Conservation (phyloP, 1,140 invertebrate species). For the Parapsyche elsis region DNA sequence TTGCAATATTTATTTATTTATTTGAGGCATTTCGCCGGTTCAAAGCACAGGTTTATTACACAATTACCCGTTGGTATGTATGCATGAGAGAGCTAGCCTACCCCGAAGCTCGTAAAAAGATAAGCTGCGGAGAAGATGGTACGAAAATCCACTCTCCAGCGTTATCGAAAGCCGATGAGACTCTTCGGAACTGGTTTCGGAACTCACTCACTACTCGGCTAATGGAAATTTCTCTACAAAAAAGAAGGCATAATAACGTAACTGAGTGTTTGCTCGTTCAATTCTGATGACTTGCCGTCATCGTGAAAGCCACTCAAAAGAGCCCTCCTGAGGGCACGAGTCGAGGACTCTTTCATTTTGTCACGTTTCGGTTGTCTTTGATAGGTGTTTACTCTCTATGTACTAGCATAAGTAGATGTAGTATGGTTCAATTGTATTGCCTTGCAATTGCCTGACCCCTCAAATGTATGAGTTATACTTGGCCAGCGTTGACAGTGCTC, state of each 20-base stretch:
- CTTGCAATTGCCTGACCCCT: too few relatives aligned
- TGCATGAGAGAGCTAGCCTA: neutral
- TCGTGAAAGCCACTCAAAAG: neutral
- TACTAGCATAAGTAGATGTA: too few relatives aligned
- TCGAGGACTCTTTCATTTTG: neutral
- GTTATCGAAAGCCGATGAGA: conserved; percentile 17
- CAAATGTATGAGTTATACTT: too few relatives aligned
- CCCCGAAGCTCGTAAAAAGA: neutral
- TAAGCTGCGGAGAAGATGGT: neutral
- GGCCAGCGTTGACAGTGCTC: too few relatives aligned
- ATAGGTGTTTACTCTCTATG: too few relatives aligned
- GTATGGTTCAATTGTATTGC: too few relatives aligned
- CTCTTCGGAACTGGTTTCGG: conserved; percentile 19
- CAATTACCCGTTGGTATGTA: neutral
- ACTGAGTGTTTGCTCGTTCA: conserved; percentile 17
- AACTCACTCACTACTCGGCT: conserved; percentile 23
- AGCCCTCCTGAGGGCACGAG: neutral
- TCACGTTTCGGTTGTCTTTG: too few relatives aligned
- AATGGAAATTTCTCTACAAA: conserved; percentile 36
- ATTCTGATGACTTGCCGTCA: neutral
- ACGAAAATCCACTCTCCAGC: conserved; percentile 9
- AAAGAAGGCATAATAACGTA: conserved; percentile 14
- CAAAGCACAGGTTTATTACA: neutral
- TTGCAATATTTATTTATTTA: too few relatives aligned
- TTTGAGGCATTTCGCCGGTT: too few relatives aligned